Base-by-base conservation (phyloP, 1,140 invertebrate species). In the Oreohelix idahoensis region DNA sequence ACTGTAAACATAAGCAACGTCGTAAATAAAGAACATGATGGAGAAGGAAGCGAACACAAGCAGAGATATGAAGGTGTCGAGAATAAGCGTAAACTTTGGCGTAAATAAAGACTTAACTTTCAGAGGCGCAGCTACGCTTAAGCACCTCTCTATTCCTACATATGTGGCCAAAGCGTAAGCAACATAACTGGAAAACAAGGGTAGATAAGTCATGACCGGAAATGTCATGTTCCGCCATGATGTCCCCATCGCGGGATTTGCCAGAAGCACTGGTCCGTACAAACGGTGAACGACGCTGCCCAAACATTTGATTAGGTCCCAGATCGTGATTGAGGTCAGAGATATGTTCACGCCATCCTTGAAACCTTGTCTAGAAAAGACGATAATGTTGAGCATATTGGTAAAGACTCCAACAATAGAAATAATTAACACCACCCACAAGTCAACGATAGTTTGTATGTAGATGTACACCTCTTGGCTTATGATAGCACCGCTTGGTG, bases 281-380 rank as follows among this genome's bases (percentile, higher is more conserved):
- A 79, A 2, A 23, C 77, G 77, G 29, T 79, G 38, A 45, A 69
- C 13, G 1, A 79, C 29, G 26, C 53, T 53, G 38, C 29, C 51
- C 29, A 79, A 32, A 35, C 77, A 79, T 29, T 69, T 79, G 29
- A 69, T 35, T 1, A 74, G 35, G 49, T 82, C 69, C 70, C 70
- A 82, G 11, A 75, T 1, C 5, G 70, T n/a, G 29, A 82, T 75
- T 8, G 42, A 26, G 0, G n/a, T 26, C 17, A 82, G 32, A 11
- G 70, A 73, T 32, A 73, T 38, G 51, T 82, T 82, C 17, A 74
- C 49, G 45, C 51, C 42, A 36, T 74, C 80, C 23, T 39, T 51
- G 49, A 82, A 75, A 2, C 77, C 77, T 69, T 79, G 77, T 63
- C 42, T 63, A 42, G 5, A 35, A n/a, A 79, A 69, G 8, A 79